These are phyloP conservation scores for human (Homo sapiens) DNA, from an alignment of 2,113 vertebrate species.

Conservation along the genomic window DNA sequence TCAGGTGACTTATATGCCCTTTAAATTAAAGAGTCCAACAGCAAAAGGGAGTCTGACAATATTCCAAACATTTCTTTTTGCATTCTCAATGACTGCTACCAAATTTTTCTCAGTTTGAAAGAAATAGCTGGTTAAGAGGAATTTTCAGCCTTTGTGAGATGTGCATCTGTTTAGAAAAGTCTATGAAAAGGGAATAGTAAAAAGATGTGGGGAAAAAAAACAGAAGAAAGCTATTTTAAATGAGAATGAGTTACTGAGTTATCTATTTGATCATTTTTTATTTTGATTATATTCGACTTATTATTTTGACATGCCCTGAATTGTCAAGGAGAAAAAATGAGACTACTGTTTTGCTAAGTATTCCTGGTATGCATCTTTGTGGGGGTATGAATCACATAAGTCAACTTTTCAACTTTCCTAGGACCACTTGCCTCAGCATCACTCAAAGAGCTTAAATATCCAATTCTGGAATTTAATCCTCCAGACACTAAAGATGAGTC, in stretches of 20 bases:
- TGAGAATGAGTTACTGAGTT: neutral
- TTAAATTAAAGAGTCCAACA: neutral
- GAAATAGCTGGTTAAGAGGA: neutral
- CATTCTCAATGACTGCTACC: neutral
- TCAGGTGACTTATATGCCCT: neutral
- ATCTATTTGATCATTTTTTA: neutral
- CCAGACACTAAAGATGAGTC: neutral
- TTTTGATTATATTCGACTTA: neutral
- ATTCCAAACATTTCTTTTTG: constrained; percentile 28
- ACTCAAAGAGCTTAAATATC: neutral
- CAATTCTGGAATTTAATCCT: neutral
- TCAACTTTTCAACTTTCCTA: neutral
- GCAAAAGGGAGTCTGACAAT: neutral
- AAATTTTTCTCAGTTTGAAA: constrained; percentile 29
- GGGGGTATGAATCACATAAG: neutral
- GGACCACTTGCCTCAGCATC: neutral
- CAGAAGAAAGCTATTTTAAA: neutral
- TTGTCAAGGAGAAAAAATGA: neutral
- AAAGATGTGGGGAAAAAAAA: neutral
- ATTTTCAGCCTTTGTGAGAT: constrained; percentile 8
- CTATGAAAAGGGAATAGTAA: neutral
- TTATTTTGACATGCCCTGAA: neutral
- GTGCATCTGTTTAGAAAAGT: neutral
- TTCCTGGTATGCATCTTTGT: neutral
- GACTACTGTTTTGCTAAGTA: neutral